Evolutionary conservation across 2,888 invertebrate genomes (phyloP).

Genomic region (Congeria kusceri): DNA sequence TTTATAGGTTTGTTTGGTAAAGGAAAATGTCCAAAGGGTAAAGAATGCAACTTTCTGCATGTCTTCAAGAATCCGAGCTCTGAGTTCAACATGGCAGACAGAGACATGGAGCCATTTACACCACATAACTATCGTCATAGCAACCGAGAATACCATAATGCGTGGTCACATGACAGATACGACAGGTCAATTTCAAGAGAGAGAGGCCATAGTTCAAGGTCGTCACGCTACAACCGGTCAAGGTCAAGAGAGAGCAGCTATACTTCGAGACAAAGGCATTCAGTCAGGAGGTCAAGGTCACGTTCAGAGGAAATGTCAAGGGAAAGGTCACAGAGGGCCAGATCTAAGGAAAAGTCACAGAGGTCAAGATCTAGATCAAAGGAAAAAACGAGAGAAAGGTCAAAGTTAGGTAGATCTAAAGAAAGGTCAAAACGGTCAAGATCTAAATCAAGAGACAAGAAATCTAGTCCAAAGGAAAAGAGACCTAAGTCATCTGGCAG

Average conservation of each 20-base stretch:
- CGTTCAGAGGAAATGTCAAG: constrained; percentile 14
- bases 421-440: constrained; percentile 24
- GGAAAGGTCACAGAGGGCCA: constrained; percentile 12
- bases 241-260: constrained; percentile 48
- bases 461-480: no score
- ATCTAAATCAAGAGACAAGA: background rate
- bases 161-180: no score
- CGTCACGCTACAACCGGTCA: constrained; percentile 55
- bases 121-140: constrained; percentile 30
- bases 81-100: constrained; percentile 86
- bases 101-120: constrained; percentile 66
- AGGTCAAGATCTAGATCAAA: constrained; percentile 39
- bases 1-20: constrained; percentile 90
- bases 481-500: no score
- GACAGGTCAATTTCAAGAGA: background rate
- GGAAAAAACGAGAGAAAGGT: constrained; percentile 31
- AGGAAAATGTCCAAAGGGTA: constrained; percentile 94
- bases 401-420: constrained; percentile 9
- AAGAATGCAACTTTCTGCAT: constrained; percentile 95
- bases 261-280: constrained; percentile 15
- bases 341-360: constrained; percentile 11
- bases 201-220: constrained; percentile 45
- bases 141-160: constrained; percentile 13
- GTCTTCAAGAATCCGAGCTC: constrained; percentile 93
- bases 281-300: constrained; percentile 55